A percentile compares a stretch with the other conserved stretches of the same genome.
These are phyloP conservation scores for Idaea aversata DNA, from an alignment of 2,888 invertebrate species.

Conservation along the genomic window DNA sequence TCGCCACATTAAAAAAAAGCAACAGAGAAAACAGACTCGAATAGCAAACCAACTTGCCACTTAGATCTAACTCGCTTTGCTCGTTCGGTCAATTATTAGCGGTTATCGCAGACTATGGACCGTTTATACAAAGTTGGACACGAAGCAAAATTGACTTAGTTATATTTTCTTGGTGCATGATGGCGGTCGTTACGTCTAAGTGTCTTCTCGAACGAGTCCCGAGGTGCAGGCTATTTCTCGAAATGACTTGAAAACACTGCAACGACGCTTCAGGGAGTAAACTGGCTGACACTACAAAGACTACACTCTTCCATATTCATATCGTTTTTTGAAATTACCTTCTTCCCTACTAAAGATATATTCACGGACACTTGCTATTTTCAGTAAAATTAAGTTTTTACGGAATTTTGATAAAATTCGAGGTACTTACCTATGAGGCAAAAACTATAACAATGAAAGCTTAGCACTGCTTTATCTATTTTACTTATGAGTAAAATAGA, in stretches of 20 bases:
- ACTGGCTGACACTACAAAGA: slow-evolving; percentile 31
- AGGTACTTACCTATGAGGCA: slow-evolving; percentile 1
- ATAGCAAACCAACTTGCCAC: background rate
- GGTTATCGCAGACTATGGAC: slow-evolving; percentile 25
- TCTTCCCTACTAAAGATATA: background rate
- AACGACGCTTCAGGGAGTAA: slow-evolving; percentile 45
- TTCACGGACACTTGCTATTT: background rate
- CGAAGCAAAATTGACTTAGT: slow-evolving; percentile 39
- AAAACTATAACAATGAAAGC: background rate
- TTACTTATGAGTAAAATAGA: background rate
- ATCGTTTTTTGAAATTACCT: slow-evolving; percentile 12
- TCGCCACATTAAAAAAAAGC: no score
- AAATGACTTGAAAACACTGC: slow-evolving; percentile 49
- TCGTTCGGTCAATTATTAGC: slow-evolving; percentile 5
- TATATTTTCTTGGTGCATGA: slow-evolving; percentile 41
- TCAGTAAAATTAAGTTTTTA: background rate
- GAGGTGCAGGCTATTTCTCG: slow-evolving; percentile 45
- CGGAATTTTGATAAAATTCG: background rate
- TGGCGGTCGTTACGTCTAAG: slow-evolving; percentile 45
- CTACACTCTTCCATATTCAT: slow-evolving; percentile 17
- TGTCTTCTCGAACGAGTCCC: slow-evolving; percentile 44
- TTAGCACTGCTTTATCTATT: background rate
- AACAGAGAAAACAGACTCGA: background rate
- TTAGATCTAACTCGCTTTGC: slow-evolving; percentile 2
- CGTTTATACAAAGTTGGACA: slow-evolving; percentile 32